Percentiles rank a stretch among this genome's conserved stretches.
Conservation (phyloP, 2,113 vertebrate genomes). For the Pyrgilauda ruficollis region DNA sequence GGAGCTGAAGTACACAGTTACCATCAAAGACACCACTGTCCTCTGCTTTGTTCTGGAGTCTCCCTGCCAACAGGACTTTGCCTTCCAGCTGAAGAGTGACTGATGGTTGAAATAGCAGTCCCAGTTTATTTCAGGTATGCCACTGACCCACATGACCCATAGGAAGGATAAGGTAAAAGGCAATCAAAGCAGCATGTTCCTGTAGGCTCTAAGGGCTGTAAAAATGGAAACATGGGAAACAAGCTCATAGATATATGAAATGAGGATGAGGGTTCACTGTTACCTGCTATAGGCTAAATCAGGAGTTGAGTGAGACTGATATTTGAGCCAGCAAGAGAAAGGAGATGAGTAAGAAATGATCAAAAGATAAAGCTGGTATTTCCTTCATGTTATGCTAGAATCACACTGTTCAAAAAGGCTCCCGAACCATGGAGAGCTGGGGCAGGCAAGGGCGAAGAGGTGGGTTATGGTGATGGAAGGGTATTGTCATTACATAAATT, state of each 20-base stretch:
- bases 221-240: conserved; percentile 3
- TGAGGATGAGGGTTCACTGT: not conserved
- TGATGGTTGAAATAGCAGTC: not conserved
- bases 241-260: not conserved
- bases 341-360: conserved; percentile 2
- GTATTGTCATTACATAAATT: conserved; percentile 15
- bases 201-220: not conserved
- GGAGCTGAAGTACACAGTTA: not conserved
- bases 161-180: conserved; percentile 4
- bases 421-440: not conserved
- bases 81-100: not conserved
- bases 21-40: not conserved
- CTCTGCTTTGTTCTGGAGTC: not conserved
- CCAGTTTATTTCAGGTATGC: conserved; percentile 23
- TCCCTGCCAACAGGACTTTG: not conserved
- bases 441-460: not conserved
- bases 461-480: not conserved
- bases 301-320: not conserved
- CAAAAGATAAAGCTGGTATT: not conserved
- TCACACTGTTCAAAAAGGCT: conserved; percentile 15
- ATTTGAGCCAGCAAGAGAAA: conserved; percentile 3
- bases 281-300: not conserved
- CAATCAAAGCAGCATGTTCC: not conserved
- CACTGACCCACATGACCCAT: not conserved
- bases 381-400: conserved; percentile 23